Percentiles rank a stretch among this genome's conserved stretches.
These are phyloP conservation scores for Colius striatus DNA, from an alignment of 2,113 vertebrate genomes.

Conservation along the genomic window DNA sequence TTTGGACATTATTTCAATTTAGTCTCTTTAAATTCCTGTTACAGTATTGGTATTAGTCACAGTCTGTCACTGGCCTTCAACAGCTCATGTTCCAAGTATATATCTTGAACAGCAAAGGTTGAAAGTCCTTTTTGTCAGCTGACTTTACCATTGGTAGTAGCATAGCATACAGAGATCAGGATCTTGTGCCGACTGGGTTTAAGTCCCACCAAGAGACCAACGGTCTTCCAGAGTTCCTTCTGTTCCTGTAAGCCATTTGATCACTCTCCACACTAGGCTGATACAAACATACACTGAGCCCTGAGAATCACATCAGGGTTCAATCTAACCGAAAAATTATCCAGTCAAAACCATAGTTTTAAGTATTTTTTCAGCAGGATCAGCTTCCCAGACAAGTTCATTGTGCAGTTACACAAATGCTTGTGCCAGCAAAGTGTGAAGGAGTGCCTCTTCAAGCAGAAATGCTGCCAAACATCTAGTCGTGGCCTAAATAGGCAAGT, in stretches of 20 bases:
- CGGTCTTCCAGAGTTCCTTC: neutral
- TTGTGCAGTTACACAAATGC: neutral
- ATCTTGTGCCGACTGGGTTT: neutral
- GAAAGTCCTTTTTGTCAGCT: neutral
- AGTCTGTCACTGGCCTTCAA: neutral
- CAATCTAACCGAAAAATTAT: neutral
- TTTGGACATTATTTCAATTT: neutral
- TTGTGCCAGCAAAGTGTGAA: slow-evolving; percentile 20
- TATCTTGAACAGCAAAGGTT: neutral
- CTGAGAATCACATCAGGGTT: neutral
- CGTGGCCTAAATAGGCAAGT: slow-evolving; percentile 65
- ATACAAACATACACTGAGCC: neutral
- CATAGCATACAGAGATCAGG: neutral
- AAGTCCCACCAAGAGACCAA: neutral
- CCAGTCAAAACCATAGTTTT: neutral
- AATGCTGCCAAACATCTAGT: slow-evolving; percentile 60
- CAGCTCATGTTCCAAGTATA: neutral
- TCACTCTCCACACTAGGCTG: neutral
- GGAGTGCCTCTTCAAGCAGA: slow-evolving; percentile 55
- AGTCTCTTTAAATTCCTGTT: neutral
- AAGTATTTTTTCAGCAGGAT: slow-evolving; percentile 18
- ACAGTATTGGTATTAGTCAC: neutral
- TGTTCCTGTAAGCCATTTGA: neutral
- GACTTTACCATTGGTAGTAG: neutral
- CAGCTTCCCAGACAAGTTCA: neutral